Evolutionary conservation across 1,140 invertebrate genomes (phyloP).

Genomic region (Catajapyx aquilonaris): DNA sequence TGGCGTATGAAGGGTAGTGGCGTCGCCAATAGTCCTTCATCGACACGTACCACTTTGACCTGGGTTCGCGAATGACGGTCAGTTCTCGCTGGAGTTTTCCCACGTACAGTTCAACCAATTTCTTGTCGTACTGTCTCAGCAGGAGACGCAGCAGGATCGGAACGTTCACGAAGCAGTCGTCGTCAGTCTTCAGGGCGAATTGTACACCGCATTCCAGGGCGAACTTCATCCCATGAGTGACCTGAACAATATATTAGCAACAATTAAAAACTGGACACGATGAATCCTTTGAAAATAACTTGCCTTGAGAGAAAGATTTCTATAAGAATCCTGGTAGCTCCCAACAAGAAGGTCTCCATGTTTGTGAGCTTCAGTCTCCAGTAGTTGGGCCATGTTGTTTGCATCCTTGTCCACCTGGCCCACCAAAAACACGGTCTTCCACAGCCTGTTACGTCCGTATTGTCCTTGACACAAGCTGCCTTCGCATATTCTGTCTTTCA

Average conservation of each 20-base stretch:
- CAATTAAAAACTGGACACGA: too few relatives aligned
- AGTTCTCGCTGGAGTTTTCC: not conserved
- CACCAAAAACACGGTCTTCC: not conserved
- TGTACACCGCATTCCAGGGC: not conserved
- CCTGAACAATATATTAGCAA: too few relatives aligned
- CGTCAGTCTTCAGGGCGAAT: not conserved
- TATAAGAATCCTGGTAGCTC: not conserved
- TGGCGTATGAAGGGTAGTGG: not conserved
- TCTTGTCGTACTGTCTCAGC: not conserved
- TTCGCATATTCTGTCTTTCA: not conserved
- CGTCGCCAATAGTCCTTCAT: not conserved
- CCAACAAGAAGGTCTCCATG: not conserved
- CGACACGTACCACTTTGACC: not conserved
- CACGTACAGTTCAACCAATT: not conserved
- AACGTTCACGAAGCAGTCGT: not conserved
- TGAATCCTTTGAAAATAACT: too few relatives aligned
- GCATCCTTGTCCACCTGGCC: not conserved
- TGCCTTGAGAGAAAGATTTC: not conserved
- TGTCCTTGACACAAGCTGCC: not conserved
- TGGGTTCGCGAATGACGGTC: not conserved
- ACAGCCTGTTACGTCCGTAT: not conserved
- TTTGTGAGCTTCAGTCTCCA: not conserved
- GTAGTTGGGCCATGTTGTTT: not conserved
- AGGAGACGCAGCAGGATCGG: not conserved
- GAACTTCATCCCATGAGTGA: not conserved